Evolutionary conservation across 2,888 invertebrate genomes (phyloP).

Genomic region (Eilema sororculum): DNA sequence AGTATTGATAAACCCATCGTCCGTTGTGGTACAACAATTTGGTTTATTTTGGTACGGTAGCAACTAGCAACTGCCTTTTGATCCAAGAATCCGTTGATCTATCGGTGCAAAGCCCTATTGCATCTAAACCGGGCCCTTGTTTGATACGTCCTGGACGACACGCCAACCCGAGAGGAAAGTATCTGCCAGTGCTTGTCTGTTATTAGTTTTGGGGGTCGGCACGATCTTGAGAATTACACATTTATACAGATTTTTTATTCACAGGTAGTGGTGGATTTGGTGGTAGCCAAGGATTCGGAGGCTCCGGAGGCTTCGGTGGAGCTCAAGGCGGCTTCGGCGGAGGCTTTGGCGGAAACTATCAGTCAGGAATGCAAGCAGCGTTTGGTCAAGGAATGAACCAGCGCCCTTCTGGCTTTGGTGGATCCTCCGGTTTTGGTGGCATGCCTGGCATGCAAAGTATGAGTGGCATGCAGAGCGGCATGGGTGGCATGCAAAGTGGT

Average conservation of each 20-base stretch:
- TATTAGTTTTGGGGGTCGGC: no score
- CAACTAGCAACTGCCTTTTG: no score
- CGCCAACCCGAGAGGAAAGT: not conserved
- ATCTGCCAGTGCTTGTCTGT: not conserved
- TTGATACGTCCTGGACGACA: no score
- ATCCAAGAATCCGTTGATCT: no score
- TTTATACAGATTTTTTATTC: no score
- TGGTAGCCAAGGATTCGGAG: conserved; percentile 25
- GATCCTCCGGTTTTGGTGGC: conserved; percentile 5
- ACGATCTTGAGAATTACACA: no score
- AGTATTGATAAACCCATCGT: no score
- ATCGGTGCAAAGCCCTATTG: no score
- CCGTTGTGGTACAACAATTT: no score
- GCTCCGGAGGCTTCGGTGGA: conserved; percentile 23
- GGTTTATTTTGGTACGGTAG: no score
- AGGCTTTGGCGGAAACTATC: conserved; percentile 27
- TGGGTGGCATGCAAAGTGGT: conserved; percentile 8
- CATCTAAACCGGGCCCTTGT: no score
- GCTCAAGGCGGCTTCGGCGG: conserved; percentile 26
- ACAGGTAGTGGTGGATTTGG: conserved; percentile 43
- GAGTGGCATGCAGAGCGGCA: conserved; percentile 5
- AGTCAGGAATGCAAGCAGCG: conserved; percentile 13
- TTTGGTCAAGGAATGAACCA: conserved; percentile 18
- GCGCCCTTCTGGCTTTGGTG: conserved; percentile 10
- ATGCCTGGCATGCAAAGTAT: no score